A percentile compares a stretch with the other conserved stretches of the same genome.
Evolutionary conservation across 2,888 invertebrate genomes (phyloP).

Genomic region (Euplexia lucipara): DNA sequence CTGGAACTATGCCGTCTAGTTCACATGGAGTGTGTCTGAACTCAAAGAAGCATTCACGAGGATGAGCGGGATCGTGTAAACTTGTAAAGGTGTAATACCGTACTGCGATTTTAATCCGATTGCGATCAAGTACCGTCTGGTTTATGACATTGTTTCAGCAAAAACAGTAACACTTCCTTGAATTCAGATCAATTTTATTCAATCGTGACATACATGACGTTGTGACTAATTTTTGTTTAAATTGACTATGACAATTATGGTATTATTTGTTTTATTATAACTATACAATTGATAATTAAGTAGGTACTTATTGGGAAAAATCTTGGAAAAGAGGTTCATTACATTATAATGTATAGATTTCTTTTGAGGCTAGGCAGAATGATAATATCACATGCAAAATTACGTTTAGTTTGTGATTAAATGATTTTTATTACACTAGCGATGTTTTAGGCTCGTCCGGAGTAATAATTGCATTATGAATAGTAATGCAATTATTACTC

Average conservation of each 20-base stretch:
- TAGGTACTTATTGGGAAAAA: not conserved
- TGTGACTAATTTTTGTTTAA: too few species aligned
- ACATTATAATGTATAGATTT: not conserved
- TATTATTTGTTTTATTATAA: too few species aligned
- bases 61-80: slow-evolving; percentile 2
- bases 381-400: slow-evolving; percentile 54
- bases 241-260: too few species aligned
- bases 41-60: slow-evolving; percentile 35
- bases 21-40: slow-evolving; percentile 36
- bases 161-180: too few species aligned
- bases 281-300: too few species aligned
- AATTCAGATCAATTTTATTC: too few species aligned
- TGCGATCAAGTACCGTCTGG: not conserved
- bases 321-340: not conserved
- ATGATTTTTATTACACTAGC: not conserved
- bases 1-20: slow-evolving; percentile 6
- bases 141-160: not conserved
- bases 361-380: slow-evolving; percentile 3
- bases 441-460: slow-evolving; percentile 18
- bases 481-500: too few species aligned
- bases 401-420: slow-evolving; percentile 47
- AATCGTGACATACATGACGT: too few species aligned
- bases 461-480: slow-evolving; percentile 27
- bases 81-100: not conserved
- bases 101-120: not conserved